These are phyloP conservation scores for Leptinotarsa peninsularis DNA, from an alignment of 2,888 invertebrate genomes.

Conservation along the genomic window DNA sequence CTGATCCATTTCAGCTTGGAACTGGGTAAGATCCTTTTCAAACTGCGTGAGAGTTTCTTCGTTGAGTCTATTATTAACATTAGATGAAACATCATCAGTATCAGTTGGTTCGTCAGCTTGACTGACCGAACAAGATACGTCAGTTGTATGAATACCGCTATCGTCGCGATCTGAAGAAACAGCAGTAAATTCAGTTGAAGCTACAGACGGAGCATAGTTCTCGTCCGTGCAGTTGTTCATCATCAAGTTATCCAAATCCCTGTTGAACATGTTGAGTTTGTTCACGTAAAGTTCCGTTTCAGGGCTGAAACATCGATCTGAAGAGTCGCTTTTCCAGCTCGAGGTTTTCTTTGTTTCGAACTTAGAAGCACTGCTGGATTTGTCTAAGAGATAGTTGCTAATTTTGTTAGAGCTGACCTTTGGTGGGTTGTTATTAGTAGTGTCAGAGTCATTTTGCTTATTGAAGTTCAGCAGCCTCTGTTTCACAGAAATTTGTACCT, in stretches of 20 bases:
- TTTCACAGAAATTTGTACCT: constrained; percentile 54
- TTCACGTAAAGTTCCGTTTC: constrained; percentile 69
- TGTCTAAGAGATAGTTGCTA: constrained; percentile 56
- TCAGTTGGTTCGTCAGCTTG: constrained; percentile 81
- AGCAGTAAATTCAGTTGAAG: constrained; percentile 73
- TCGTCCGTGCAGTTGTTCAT: constrained; percentile 60
- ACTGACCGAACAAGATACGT: constrained; percentile 79
- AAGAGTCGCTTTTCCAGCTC: constrained; percentile 47
- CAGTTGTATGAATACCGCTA: constrained; percentile 83
- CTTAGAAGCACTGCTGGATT: constrained; percentile 49
- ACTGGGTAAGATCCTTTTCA: constrained; percentile 42
- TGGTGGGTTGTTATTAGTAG: constrained; percentile 44
- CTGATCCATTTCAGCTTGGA: constrained; percentile 40
- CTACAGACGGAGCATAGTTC: constrained; percentile 69
- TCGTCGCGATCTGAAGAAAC: constrained; percentile 77
- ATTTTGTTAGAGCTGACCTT: constrained; percentile 53
- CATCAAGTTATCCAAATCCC: constrained; percentile 65
- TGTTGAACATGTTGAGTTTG: constrained; percentile 61
- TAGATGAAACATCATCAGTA: constrained; percentile 58
- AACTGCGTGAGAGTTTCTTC: constrained; percentile 41
- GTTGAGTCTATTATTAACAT: constrained; percentile 58
- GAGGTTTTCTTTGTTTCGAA: constrained; percentile 45
- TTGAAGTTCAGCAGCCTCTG: constrained; percentile 54
- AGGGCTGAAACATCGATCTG: constrained; percentile 68
- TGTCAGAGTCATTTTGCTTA: constrained; percentile 47